Conservation (phyloP, 2,888 invertebrate species). For the Apotomis capreana region DNA sequence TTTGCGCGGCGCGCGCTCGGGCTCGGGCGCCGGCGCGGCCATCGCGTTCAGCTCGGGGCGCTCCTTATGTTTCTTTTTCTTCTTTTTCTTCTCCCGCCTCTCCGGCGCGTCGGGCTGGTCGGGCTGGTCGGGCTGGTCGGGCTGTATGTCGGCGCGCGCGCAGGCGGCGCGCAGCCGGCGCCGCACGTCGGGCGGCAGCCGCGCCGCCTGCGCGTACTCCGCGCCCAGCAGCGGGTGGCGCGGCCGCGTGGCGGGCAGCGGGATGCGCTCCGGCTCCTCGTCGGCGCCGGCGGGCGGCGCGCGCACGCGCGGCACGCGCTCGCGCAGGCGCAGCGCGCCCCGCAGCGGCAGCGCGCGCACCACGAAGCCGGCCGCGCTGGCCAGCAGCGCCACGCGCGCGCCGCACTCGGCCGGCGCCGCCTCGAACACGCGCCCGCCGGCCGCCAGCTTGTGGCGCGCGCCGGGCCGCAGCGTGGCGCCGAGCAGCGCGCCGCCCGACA, state of each 20-base stretch:
- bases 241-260: conserved; percentile 26
- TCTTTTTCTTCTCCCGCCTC: conserved; percentile 1
- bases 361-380: conserved; percentile 1
- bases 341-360: conserved; percentile 25
- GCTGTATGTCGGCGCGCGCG: neutral
- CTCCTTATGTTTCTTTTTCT: conserved; percentile 10
- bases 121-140: neutral
- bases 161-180: neutral
- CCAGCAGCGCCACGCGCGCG: conserved; percentile 18
- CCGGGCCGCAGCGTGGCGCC: conserved; percentile 22
- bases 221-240: conserved; percentile 45
- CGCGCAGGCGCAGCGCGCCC: conserved; percentile 17
- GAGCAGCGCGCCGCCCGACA: neutral
- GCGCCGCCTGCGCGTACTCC: conserved; percentile 30
- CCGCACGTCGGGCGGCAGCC: conserved; percentile 27
- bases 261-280: conserved; percentile 11
- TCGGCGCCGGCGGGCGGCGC: neutral
- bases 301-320: neutral
- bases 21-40: neutral
- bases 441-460: conserved; percentile 19
- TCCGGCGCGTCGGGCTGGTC: neutral
- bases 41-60: conserved; percentile 7
- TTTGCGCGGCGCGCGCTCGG: neutral
- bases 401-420: conserved; percentile 5
- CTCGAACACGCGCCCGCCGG: conserved; percentile 30